These are phyloP conservation scores for Automeris io DNA, from an alignment of 2,888 invertebrate species.

Conservation along the genomic window DNA sequence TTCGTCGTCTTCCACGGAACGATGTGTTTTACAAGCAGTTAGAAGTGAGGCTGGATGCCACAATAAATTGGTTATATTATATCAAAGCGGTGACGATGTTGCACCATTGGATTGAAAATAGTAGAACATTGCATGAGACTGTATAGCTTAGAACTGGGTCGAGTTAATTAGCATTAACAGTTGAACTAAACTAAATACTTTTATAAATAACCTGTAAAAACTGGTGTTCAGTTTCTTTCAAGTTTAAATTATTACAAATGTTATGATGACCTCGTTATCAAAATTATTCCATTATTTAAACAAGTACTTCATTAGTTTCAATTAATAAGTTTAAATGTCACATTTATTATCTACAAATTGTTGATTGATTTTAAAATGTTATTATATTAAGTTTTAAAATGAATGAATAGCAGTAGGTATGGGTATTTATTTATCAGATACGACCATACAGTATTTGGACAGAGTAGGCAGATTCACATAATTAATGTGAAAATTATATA, in stretches of 20 bases:
- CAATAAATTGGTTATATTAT: constrained; percentile 36
- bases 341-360: too few relatives aligned
- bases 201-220: constrained; percentile 13
- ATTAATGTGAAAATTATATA: too few relatives aligned
- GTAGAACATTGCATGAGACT: constrained; percentile 40
- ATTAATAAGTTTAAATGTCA: too few relatives aligned
- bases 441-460: too few relatives aligned
- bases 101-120: constrained; percentile 40
- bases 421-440: too few relatives aligned
- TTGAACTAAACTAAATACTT: constrained; percentile 29
- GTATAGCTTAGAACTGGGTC: constrained; percentile 43
- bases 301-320: too few relatives aligned
- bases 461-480: too few relatives aligned
- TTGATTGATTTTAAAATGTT: too few relatives aligned
- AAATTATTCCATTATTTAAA: too few relatives aligned
- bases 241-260: not conserved
- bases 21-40: constrained; percentile 26
- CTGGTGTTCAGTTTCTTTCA: too few relatives aligned
- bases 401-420: too few relatives aligned
- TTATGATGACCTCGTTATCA: not conserved
- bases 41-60: constrained; percentile 30
- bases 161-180: constrained; percentile 41
- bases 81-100: constrained; percentile 50
- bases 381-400: too few relatives aligned
- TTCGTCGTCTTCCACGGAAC: constrained; percentile 11